These are phyloP conservation scores for Charanyca ferruginea DNA, from an alignment of 2,888 invertebrate species.

Conservation along the genomic window DNA sequence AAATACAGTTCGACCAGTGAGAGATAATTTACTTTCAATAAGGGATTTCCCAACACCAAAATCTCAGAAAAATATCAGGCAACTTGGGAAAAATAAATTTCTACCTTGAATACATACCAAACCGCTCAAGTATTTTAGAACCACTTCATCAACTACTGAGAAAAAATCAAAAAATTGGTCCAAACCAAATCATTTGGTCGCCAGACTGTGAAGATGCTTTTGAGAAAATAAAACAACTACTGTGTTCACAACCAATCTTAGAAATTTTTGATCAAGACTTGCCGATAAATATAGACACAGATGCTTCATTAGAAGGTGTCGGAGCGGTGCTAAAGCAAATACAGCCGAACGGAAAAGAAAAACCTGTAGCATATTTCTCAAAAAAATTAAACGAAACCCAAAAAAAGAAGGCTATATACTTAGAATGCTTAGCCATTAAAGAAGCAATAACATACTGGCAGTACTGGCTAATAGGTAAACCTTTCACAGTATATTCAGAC, in stretches of 20 bases:
- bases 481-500: background rate
- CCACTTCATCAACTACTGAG: slow-evolving; percentile 36
- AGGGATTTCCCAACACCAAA: slow-evolving; percentile 18
- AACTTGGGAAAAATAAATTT: slow-evolving; percentile 54
- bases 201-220: background rate
- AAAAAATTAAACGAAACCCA: too few species aligned
- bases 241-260: background rate
- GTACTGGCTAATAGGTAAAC: background rate
- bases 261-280: background rate
- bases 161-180: background rate
- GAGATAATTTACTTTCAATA: slow-evolving; percentile 25
- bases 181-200: too few species aligned
- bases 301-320: background rate
- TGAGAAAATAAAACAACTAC: background rate
- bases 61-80: slow-evolving; percentile 57
- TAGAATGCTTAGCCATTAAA: slow-evolving; percentile 2
- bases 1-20: slow-evolving; percentile 17
- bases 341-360: background rate
- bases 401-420: background rate
- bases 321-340: background rate
- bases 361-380: too few species aligned
- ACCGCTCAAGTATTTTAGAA: slow-evolving; percentile 55
- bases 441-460: background rate
- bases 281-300: background rate
- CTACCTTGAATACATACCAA: slow-evolving; percentile 51